Evolutionary conservation across 2,113 vertebrate genomes (phyloP).

Genomic region (Ictalurus punctatus): DNA sequence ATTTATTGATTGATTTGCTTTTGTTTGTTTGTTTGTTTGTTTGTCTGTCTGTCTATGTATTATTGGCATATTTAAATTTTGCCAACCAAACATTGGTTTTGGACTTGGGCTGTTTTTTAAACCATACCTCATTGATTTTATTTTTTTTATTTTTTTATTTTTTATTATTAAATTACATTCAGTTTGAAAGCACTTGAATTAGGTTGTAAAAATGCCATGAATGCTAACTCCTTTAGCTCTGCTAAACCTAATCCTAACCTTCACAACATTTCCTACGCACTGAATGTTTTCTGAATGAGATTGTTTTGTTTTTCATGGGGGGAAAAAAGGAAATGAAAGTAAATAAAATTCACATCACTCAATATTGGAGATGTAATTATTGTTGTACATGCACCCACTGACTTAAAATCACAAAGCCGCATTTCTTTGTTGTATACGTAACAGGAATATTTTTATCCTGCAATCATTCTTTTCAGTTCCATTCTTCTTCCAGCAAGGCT

Average conservation of each 20-base stretch:
- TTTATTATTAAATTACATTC: not conserved
- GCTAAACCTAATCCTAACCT: not conserved
- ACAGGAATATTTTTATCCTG: not conserved
- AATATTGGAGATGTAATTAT: not conserved
- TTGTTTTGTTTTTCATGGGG: not conserved
- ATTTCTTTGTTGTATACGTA: not conserved
- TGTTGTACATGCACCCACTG: not conserved
- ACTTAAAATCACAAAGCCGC: not conserved
- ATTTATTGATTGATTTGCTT: too few species aligned
- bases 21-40: not conserved
- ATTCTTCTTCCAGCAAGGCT: not conserved
- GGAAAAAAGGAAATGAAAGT: not conserved
- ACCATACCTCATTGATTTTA: not conserved
- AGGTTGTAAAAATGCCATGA: not conserved
- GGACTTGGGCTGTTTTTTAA: not conserved
- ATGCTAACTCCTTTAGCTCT: not conserved
- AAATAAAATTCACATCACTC: not conserved
- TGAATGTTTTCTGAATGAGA: not conserved
- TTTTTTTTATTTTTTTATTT: too few species aligned
- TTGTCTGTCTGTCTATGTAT: not conserved
- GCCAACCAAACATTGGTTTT: not conserved
- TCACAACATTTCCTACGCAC: not conserved
- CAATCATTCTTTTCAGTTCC: not conserved
- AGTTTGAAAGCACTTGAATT: not conserved
- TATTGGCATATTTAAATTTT: not conserved